Conservation (phyloP, 1,140 invertebrate genomes). For the Augochlora pura region DNA sequence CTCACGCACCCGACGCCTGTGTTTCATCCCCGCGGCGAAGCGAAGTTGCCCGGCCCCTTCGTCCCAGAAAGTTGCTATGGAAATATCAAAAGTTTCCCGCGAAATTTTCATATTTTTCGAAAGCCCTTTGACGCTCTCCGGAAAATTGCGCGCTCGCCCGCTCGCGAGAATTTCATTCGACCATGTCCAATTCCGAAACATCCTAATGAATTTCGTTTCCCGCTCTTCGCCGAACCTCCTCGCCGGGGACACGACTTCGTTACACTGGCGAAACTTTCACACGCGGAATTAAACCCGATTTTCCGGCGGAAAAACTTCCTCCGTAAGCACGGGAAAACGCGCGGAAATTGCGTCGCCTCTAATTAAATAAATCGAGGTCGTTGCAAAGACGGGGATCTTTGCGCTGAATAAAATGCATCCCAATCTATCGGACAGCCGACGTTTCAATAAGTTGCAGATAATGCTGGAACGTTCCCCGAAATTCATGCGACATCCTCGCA, state of each 20-base stretch:
- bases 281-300: too few relatives aligned
- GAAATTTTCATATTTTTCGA: slow-evolving; percentile 4
- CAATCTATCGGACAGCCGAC: too few relatives aligned
- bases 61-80: background rate
- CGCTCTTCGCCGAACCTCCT: background rate
- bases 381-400: too few relatives aligned
- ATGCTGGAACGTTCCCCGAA: too few relatives aligned
- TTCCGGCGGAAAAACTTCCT: too few relatives aligned
- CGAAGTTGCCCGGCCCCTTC: background rate
- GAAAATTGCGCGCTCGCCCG: background rate
- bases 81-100: background rate
- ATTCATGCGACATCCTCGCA: too few relatives aligned
- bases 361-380: too few relatives aligned
- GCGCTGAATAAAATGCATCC: too few relatives aligned
- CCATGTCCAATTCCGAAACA: background rate
- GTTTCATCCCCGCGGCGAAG: background rate
- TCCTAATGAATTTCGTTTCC: background rate
- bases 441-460: too few relatives aligned
- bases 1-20: background rate
- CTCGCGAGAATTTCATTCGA: background rate
- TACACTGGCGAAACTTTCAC: too few relatives aligned
- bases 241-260: background rate
- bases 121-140: background rate
- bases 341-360: too few relatives aligned
- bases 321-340: too few relatives aligned